Evolutionary conservation across 1,140 invertebrate species (phyloP).

Genomic region (Lepidurus arcticus): DNA sequence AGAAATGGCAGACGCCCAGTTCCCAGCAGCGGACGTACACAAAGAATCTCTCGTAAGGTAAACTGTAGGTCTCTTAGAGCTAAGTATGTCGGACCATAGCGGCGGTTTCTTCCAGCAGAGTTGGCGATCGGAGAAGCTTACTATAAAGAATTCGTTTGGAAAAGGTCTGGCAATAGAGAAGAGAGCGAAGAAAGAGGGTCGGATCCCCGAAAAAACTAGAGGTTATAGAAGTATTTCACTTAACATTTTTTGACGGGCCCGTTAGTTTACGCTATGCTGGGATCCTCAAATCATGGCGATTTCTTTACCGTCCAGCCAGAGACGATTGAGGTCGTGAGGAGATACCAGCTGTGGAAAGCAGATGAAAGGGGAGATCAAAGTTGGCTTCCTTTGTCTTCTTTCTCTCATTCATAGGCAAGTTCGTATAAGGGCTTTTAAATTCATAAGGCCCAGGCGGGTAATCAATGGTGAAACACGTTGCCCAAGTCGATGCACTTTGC

Average conservation of each 20-base stretch:
- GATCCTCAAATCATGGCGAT: background rate
- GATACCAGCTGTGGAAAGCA: background rate
- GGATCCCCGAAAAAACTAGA: too few species aligned
- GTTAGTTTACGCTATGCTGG: background rate
- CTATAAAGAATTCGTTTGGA: too few species aligned
- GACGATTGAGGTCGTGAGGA: background rate
- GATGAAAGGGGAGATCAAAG: background rate
- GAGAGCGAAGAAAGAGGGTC: too few species aligned
- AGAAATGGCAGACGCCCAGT: background rate
- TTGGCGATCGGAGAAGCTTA: too few species aligned
- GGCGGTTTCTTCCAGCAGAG: too few species aligned
- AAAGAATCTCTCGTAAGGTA: too few species aligned
- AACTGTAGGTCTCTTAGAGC: too few species aligned
- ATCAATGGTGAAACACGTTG: background rate
- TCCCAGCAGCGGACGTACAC: too few species aligned
- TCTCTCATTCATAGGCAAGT: background rate
- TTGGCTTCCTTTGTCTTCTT: background rate
- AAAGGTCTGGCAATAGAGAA: too few species aligned
- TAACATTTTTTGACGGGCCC: background rate
- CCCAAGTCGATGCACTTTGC: background rate
- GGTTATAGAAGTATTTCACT: background rate
- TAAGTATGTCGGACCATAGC: too few species aligned
- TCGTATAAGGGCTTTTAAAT: background rate
- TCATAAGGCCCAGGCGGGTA: background rate
- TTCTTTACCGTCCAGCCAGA: background rate